These are phyloP conservation scores for Dasypogon diadema DNA, from an alignment of 2,888 invertebrate species.

Conservation along the genomic window DNA sequence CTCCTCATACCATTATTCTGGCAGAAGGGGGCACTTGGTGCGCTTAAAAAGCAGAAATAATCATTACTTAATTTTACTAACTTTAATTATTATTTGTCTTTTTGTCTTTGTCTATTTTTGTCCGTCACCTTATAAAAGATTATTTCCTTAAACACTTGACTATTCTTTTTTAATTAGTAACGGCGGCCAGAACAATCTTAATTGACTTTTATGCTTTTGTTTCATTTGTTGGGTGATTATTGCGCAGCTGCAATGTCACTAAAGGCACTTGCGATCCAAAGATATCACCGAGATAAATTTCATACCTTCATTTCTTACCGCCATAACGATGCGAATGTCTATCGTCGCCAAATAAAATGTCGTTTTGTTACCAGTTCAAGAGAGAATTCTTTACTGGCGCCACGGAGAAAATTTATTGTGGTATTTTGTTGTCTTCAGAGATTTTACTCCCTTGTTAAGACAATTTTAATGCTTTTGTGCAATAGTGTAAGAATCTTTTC, in stretches of 20 bases:
- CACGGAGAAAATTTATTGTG: constrained; percentile 46
- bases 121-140: too few species aligned
- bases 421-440: constrained; percentile 21
- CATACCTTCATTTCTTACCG: constrained; percentile 7
- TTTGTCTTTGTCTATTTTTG: too few species aligned
- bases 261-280: constrained; percentile 6
- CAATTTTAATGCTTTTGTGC: constrained; percentile 39
- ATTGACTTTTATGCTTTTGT: constrained; percentile 18
- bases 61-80: too few species aligned
- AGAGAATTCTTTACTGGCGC: constrained; percentile 46
- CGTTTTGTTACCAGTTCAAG: constrained; percentile 21
- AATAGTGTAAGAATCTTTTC: constrained; percentile 13
- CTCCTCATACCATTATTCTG: too few species aligned
- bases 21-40: too few species aligned
- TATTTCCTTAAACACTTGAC: too few species aligned
- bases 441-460: constrained; percentile 5
- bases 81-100: too few species aligned
- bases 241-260: not conserved
- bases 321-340: not conserved
- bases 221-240: not conserved
- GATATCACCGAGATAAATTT: constrained; percentile 38
- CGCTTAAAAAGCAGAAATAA: too few species aligned
- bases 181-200: not conserved
- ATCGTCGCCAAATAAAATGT: constrained; percentile 15
- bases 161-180: too few species aligned